Conservation (phyloP, 2,797 vertebrate genomes). For the Smutsia temminckii region DNA sequence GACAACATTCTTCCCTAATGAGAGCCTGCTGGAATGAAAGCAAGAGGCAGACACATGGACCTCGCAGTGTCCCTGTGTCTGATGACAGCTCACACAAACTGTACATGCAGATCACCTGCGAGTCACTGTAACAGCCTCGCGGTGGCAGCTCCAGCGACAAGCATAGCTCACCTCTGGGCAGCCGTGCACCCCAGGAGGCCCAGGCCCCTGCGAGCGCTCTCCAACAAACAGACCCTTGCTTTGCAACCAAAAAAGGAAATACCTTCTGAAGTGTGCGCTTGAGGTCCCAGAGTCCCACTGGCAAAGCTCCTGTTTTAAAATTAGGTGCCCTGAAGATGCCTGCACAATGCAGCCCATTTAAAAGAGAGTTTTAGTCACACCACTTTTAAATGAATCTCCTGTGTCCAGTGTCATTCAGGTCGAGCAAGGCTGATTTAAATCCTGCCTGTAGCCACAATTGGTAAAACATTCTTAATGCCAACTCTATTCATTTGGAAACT, state of each 20-base stretch:
- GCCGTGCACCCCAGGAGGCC: not conserved
- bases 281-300: not conserved
- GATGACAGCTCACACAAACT: not conserved
- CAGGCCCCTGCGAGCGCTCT: not conserved
- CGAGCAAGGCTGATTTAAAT: not conserved
- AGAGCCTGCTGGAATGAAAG: not conserved
- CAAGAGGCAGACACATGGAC: not conserved
- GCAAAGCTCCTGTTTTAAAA: not conserved
- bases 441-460: not conserved
- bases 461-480: not conserved
- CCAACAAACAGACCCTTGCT: not conserved
- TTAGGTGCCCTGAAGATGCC: not conserved
- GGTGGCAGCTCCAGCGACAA: fast-evolving
- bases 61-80: not conserved
- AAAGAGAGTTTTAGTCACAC: not conserved
- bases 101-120: not conserved
- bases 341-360: not conserved
- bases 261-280: not conserved
- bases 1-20: not conserved
- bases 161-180: not conserved
- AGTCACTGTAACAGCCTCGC: fast-evolving
- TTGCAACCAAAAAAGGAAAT: not conserved
- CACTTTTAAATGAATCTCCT: not conserved
- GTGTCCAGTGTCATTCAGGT: not conserved
- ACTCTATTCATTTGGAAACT: not conserved